A percentile compares a stretch with the other conserved stretches of the same genome.
These are phyloP conservation scores for Hylaeus volcanicus DNA, from an alignment of 1,140 invertebrate species.

Conservation along the genomic window DNA sequence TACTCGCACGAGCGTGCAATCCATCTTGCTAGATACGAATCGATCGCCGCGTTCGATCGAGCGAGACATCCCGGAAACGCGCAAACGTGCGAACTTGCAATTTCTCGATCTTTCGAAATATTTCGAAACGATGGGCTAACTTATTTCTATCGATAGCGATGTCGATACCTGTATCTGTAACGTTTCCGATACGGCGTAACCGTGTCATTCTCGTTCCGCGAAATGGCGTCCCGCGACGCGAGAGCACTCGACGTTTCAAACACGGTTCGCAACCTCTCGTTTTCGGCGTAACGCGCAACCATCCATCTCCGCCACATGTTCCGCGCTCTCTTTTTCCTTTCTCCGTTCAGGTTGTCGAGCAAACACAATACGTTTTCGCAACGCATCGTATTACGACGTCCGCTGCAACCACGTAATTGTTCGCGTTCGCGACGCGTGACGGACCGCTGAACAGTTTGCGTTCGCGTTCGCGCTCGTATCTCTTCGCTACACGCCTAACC, in stretches of 20 bases:
- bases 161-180: too few species aligned
- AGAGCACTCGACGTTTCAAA: neutral
- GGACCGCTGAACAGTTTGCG: slow-evolving; percentile 22
- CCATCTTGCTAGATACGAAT: too few species aligned
- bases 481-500: neutral
- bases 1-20: too few species aligned
- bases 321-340: neutral
- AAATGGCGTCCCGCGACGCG: too few species aligned
- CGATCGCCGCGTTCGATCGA: too few species aligned
- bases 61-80: too few species aligned
- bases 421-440: slow-evolving; percentile 68
- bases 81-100: too few species aligned
- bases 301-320: neutral
- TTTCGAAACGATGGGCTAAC: too few species aligned
- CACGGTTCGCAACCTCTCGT: slow-evolving; percentile 25
- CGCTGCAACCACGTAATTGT: slow-evolving; percentile 70
- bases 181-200: too few species aligned
- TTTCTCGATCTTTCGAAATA: too few species aligned
- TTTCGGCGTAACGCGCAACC: neutral
- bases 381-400: slow-evolving; percentile 69
- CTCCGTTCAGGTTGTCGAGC: slow-evolving; percentile 47
- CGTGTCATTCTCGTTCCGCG: too few species aligned
- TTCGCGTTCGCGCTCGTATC: slow-evolving; percentile 1
- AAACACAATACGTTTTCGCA: slow-evolving; percentile 68
- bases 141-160: too few species aligned